These are phyloP conservation scores for Rana temporaria DNA, from an alignment of 2,113 vertebrate species.

Conservation along the genomic window DNA sequence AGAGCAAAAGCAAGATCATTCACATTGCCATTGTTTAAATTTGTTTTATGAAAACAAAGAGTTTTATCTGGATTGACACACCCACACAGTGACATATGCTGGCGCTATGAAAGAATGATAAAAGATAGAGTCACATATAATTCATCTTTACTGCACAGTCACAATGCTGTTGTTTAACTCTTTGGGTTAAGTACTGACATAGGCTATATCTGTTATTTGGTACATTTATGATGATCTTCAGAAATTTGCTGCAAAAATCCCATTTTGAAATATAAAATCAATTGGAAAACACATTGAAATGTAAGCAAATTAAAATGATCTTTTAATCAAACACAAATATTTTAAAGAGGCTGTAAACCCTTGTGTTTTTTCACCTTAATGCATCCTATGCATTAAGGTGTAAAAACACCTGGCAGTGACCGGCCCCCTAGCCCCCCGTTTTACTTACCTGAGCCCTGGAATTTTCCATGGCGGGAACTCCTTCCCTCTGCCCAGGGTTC, in stretches of 20 bases:
- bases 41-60: slow-evolving; percentile 15
- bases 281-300: too few species aligned
- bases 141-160: slow-evolving; percentile 13
- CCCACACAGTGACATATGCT: slow-evolving; percentile 48
- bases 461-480: too few species aligned
- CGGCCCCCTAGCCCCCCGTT: too few species aligned
- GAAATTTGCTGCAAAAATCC: neutral
- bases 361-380: too few species aligned
- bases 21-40: slow-evolving; percentile 10
- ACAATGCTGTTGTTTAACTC: neutral
- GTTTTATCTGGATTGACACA: slow-evolving; percentile 47
- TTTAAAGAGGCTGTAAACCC: too few species aligned
- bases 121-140: slow-evolving; percentile 2
- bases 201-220: neutral
- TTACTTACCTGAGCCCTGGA: too few species aligned
- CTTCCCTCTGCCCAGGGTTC: too few species aligned
- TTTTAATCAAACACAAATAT: too few species aligned
- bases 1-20: slow-evolving; percentile 32
- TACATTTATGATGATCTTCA: neutral
- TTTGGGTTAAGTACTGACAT: neutral
- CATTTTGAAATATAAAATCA: too few species aligned
- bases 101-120: slow-evolving; percentile 33
- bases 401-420: too few species aligned
- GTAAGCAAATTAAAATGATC: too few species aligned
- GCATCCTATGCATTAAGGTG: too few species aligned